phyloP scores from a whole-genome alignment of 2,113 vertebrate species.

The Cricetomys ansorgei region DNA sequence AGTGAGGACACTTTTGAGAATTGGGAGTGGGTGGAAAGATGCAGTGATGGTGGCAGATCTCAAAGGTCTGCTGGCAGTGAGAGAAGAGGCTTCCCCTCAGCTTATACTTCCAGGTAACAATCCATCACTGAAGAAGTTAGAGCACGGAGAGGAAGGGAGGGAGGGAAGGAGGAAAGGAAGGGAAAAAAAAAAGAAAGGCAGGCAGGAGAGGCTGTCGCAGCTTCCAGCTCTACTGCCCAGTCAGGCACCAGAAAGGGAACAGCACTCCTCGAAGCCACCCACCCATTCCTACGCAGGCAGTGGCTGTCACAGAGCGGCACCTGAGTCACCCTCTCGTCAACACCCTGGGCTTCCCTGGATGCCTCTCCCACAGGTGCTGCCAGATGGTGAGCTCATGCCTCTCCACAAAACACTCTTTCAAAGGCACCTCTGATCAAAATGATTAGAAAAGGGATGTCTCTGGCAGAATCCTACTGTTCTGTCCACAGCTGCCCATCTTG shows the following conservation, averaged over 20 bases:
- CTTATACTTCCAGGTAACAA: too few species aligned
- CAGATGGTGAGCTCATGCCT: slow-evolving; percentile 77
- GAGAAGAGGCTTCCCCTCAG: too few species aligned
- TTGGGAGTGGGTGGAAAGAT: too few species aligned
- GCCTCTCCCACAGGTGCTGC: slow-evolving; percentile 60
- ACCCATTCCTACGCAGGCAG: neutral
- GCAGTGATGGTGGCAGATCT: too few species aligned
- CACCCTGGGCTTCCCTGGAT: slow-evolving; percentile 73
- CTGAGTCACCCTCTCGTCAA: slow-evolving; percentile 73
- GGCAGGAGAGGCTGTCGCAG: neutral
- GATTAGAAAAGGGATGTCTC: slow-evolving; percentile 12
- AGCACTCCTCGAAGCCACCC: neutral
- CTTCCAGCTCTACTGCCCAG: neutral
- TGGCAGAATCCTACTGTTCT: slow-evolving; percentile 30
- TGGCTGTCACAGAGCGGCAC: slow-evolving; percentile 37
- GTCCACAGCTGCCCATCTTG: neutral
- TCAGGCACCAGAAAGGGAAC: neutral
- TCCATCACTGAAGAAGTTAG: too few species aligned
- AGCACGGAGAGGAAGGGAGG: too few species aligned
- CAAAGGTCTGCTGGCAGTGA: too few species aligned
- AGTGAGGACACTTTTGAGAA: too few species aligned
- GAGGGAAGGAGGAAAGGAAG: too few species aligned
- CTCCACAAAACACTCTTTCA: slow-evolving; percentile 65
- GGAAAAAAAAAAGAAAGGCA: neutral
- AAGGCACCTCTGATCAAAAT: slow-evolving; percentile 64